Percentiles rank a stretch among this genome's conserved stretches.
Evolutionary conservation across 2,888 invertebrate species (phyloP).

Genomic region (Agrenia bidenticulata): DNA sequence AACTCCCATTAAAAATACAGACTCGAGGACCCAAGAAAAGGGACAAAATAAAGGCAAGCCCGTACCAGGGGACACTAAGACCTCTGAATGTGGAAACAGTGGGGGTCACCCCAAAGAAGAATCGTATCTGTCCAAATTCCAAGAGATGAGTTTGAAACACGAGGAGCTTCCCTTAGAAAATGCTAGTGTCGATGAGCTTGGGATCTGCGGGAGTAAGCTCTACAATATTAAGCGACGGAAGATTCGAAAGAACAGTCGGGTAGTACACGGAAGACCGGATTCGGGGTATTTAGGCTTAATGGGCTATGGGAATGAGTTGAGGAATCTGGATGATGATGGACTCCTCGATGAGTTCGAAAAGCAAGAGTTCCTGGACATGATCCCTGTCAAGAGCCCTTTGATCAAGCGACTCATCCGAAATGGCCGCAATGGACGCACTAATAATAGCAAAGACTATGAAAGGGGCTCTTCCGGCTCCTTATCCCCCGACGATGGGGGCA

Average conservation of each 20-base stretch:
- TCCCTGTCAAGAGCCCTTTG: conserved; percentile 37
- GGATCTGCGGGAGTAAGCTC: not conserved
- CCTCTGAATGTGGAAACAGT: not conserved
- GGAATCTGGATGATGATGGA: not conserved
- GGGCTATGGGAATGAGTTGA: not conserved
- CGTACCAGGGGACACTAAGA: not conserved
- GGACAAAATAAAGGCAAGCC: not conserved
- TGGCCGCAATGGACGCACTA: not conserved
- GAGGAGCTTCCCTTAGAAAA: conserved; percentile 2
- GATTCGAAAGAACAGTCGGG: not conserved
- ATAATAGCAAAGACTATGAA: not conserved
- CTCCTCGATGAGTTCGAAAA: conserved; percentile 10
- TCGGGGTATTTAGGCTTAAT: not conserved
- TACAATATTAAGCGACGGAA: not conserved
- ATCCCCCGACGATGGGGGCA: not conserved
- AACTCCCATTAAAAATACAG: not conserved
- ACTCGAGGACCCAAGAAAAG: not conserved
- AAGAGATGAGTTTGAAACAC: not conserved
- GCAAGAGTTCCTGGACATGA: conserved; percentile 24
- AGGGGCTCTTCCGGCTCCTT: conserved; percentile 1
- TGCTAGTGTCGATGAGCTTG: not conserved
- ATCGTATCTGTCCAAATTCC: not conserved
- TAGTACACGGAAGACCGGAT: not conserved
- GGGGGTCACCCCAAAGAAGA: not conserved
- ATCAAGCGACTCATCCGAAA: conserved; percentile 34